Conservation (phyloP, 2,113 vertebrate species). For the Neotragus pygmaeus region DNA sequence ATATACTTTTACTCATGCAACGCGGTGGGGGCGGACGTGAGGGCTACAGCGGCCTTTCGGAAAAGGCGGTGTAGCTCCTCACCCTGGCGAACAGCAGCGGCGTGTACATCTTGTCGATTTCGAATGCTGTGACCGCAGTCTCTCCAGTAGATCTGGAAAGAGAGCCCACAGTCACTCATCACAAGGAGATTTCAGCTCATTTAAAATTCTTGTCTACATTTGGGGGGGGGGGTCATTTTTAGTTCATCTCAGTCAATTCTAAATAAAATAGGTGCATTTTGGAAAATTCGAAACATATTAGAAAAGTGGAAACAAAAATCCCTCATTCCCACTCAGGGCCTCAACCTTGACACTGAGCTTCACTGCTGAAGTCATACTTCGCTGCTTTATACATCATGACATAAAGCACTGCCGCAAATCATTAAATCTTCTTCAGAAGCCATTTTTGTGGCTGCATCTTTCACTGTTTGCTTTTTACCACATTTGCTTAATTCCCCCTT, state of each 20-base stretch:
- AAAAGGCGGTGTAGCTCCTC: constrained; percentile 96
- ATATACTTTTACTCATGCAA: constrained; percentile 79
- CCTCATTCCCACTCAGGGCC: not conserved
- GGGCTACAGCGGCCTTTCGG: constrained; percentile 91
- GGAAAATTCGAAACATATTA: not conserved
- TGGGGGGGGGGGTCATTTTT: not conserved
- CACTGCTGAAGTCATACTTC: not conserved
- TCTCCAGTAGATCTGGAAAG: constrained; percentile 90
- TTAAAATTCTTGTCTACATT: not conserved
- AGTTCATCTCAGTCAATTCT: not conserved
- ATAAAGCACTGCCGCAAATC: not conserved
- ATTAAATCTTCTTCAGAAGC: not conserved
- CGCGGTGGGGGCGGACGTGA: constrained; percentile 43
- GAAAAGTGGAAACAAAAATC: not conserved
- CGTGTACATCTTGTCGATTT: constrained; percentile 97
- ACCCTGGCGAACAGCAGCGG: constrained; percentile 96
- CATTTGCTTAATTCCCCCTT: not conserved
- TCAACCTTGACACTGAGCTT: not conserved
- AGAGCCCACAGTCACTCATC: not conserved
- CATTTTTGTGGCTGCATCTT: not conserved
- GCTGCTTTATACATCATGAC: not conserved
- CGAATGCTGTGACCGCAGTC: constrained; percentile 93
- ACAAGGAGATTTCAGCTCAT: not conserved
- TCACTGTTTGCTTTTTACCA: not conserved
- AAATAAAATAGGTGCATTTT: not conserved